Conservation (phyloP, 2,888 invertebrate genomes). For the Xanthia icteritia region DNA sequence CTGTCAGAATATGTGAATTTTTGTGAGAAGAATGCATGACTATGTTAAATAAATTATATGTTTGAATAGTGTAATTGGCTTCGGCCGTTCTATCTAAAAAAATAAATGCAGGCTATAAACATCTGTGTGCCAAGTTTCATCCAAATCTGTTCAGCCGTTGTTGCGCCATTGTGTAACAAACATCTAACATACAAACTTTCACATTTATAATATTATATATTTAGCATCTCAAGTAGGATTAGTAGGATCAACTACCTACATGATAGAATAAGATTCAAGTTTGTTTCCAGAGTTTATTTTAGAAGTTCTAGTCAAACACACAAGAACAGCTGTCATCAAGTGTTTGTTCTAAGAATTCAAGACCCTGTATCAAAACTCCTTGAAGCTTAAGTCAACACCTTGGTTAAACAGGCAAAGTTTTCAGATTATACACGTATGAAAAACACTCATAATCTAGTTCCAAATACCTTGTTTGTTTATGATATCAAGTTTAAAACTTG, state of each 20-base stretch:
- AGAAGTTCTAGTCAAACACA: neutral
- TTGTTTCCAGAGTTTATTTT: neutral
- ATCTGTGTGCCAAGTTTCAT: no score
- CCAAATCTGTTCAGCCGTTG: no score
- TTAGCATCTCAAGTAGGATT: no score
- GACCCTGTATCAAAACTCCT: neutral
- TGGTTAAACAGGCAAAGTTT: constrained; percentile 22
- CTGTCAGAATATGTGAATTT: no score
- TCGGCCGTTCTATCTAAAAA: no score
- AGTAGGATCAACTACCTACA: neutral
- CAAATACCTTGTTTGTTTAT: constrained; percentile 10
- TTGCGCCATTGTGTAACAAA: no score
- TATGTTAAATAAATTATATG: no score
- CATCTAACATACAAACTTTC: no score
- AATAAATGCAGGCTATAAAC: no score
- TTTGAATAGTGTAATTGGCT: no score
- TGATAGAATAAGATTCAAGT: neutral
- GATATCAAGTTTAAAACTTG: constrained; percentile 15
- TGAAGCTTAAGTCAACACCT: neutral
- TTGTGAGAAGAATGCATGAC: no score
- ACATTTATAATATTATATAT: no score
- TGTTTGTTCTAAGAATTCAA: constrained; percentile 18
- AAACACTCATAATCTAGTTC: constrained; percentile 13
- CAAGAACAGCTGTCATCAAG: neutral
- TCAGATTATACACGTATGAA: constrained; percentile 21